phyloP scores from a whole-genome alignment of 1,140 invertebrate species.

The Drosophila repleta region DNA sequence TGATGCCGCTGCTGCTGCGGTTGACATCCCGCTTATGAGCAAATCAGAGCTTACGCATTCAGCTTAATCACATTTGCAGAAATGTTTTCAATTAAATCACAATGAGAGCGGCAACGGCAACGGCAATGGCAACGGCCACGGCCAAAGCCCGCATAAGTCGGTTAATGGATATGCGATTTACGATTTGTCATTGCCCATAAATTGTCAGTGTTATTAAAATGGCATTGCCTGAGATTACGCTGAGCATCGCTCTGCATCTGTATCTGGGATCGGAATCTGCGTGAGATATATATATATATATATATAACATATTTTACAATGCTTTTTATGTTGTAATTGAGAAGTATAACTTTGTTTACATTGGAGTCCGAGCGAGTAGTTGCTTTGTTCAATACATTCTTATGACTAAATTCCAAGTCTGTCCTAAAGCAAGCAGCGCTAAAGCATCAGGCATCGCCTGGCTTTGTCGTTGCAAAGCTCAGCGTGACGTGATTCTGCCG shows the following conservation, averaged over 20 bases:
- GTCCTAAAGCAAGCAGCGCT: too few relatives aligned
- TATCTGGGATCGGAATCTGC: too few relatives aligned
- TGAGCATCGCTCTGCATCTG: not conserved
- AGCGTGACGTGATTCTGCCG: too few relatives aligned
- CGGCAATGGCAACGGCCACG: too few relatives aligned
- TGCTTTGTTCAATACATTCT: too few relatives aligned
- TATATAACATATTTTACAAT: too few relatives aligned
- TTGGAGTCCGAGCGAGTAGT: too few relatives aligned
- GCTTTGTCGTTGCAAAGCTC: too few relatives aligned
- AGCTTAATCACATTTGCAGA: constrained; percentile 62
- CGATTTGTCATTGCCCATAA: constrained; percentile 6
- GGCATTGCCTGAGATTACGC: constrained; percentile 5
- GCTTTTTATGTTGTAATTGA: too few relatives aligned
- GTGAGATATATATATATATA: not conserved
- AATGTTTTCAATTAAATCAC: constrained; percentile 61
- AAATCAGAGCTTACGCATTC: constrained; percentile 36
- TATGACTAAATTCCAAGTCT: too few relatives aligned
- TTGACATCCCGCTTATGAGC: constrained; percentile 8
- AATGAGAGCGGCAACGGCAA: constrained; percentile 6
- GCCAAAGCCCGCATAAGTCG: constrained; percentile 60
- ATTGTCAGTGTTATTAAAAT: not conserved
- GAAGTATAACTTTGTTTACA: too few relatives aligned
- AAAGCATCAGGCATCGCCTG: too few relatives aligned
- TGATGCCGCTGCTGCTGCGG: constrained; percentile 27
- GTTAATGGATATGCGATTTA: constrained; percentile 56